A percentile compares a stretch with the other conserved stretches of the same genome.
phyloP scores from a whole-genome alignment of 2,113 vertebrate species.

The Alces alces region DNA sequence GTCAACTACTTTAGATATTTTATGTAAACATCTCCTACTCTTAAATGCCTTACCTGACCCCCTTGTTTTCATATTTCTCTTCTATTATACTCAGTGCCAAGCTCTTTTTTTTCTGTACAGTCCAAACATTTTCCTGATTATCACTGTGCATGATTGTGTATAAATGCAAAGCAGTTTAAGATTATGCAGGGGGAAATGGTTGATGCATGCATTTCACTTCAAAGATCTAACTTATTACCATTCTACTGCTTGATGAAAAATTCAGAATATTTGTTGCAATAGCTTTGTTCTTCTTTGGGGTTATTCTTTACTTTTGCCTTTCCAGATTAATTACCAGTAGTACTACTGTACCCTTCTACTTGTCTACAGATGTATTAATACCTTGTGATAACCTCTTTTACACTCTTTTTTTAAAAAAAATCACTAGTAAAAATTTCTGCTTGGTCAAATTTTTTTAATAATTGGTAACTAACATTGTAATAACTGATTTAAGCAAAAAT shows the following conservation, averaged over 20 bases:
- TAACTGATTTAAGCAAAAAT: background rate
- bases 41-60: background rate
- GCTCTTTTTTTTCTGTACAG: background rate
- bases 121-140: slow-evolving; percentile 52
- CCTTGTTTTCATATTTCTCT: slow-evolving; percentile 51
- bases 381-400: background rate
- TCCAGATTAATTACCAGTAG: slow-evolving; percentile 31
- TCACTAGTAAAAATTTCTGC: background rate
- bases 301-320: slow-evolving; percentile 13
- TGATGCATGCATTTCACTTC: background rate
- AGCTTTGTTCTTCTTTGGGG: background rate
- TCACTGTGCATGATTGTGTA: slow-evolving; percentile 39
- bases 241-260: slow-evolving; percentile 37
- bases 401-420: slow-evolving; percentile 1
- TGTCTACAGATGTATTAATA: slow-evolving; percentile 12
- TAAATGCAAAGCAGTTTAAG: slow-evolving; percentile 59
- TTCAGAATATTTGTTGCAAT: slow-evolving; percentile 1
- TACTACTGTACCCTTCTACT: background rate
- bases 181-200: slow-evolving; percentile 43
- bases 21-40: slow-evolving; percentile 17
- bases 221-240: slow-evolving; percentile 10
- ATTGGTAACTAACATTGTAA: background rate
- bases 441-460: background rate
- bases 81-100: background rate
- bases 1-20: slow-evolving; percentile 53